Percentiles rank a stretch among this genome's conserved stretches.
Evolutionary conservation across 2,113 vertebrate species (phyloP).

Genomic region (Gymnogyps californianus): DNA sequence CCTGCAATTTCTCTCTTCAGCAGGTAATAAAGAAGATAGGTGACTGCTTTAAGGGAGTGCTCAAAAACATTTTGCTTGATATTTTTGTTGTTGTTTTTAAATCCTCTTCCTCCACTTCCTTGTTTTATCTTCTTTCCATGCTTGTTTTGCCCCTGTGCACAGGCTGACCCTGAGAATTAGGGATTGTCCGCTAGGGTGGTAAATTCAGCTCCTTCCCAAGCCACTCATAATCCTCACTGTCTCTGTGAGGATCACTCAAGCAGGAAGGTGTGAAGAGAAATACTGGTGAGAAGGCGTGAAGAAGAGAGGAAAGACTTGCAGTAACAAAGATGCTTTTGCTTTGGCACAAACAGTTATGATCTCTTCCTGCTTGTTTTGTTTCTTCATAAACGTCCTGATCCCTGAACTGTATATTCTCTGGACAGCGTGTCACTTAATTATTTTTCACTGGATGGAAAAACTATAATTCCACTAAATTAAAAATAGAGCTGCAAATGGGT

Average conservation of each 20-base stretch:
- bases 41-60: not conserved
- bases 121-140: not conserved
- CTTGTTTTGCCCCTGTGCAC: not conserved
- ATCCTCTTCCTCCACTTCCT: not conserved
- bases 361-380: not conserved
- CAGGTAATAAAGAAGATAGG: not conserved
- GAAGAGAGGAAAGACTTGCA: not conserved
- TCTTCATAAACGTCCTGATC: not conserved
- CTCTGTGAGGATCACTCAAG: not conserved
- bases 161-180: not conserved
- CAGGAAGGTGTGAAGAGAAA: not conserved
- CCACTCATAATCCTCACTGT: not conserved
- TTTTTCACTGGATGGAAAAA: slow-evolving; percentile 47
- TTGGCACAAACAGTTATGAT: not conserved
- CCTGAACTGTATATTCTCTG: slow-evolving; percentile 19
- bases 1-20: not conserved
- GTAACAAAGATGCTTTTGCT: not conserved
- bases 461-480: slow-evolving; percentile 52
- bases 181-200: not conserved
- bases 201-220: not conserved
- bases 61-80: not conserved
- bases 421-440: slow-evolving; percentile 48
- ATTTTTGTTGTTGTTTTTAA: not conserved
- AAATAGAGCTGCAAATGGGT: slow-evolving; percentile 50
- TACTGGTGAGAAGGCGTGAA: not conserved